Conservation (phyloP, 37 sponge, comb jelly and placozoan genomes). For the Agelas oroides region DNA sequence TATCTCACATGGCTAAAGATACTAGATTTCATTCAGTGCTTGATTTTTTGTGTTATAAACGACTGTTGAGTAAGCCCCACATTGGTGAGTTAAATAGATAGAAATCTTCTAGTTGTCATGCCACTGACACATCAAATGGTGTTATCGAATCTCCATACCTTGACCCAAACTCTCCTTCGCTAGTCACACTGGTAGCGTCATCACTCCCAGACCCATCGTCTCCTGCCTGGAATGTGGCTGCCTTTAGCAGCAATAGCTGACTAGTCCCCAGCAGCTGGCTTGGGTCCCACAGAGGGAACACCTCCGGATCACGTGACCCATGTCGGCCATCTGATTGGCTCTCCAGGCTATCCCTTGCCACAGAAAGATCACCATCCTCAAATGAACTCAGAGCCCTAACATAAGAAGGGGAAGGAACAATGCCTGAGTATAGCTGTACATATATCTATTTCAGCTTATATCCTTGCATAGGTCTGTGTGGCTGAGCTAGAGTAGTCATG, state of each 20-base stretch:
- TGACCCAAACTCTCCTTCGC: slow-evolving; percentile 61
- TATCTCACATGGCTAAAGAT: too few relatives aligned
- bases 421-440: slow-evolving; percentile 11
- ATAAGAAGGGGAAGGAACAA: background rate
- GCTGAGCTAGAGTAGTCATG: too few relatives aligned
- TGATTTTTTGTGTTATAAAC: too few relatives aligned
- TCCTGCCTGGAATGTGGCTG: slow-evolving; percentile 55
- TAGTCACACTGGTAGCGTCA: slow-evolving; percentile 56
- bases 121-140: too few relatives aligned
- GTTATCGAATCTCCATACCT: slow-evolving; percentile 47
- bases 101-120: too few relatives aligned
- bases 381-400: slow-evolving; percentile 68
- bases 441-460: too few relatives aligned
- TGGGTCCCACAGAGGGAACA: slow-evolving; percentile 87
- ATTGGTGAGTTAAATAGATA: too few relatives aligned
- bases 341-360: slow-evolving; percentile 54
- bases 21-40: too few relatives aligned
- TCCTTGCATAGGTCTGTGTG: too few relatives aligned
- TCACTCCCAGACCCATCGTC: slow-evolving; percentile 77
- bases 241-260: slow-evolving; percentile 64
- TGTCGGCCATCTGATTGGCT: slow-evolving; percentile 28
- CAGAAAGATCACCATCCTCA: slow-evolving; percentile 44
- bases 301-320: slow-evolving; percentile 76
- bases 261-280: slow-evolving; percentile 81
- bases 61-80: too few relatives aligned